phyloP scores from a whole-genome alignment of 1,140 invertebrate species.

The Druon quercuslanigerum region DNA sequence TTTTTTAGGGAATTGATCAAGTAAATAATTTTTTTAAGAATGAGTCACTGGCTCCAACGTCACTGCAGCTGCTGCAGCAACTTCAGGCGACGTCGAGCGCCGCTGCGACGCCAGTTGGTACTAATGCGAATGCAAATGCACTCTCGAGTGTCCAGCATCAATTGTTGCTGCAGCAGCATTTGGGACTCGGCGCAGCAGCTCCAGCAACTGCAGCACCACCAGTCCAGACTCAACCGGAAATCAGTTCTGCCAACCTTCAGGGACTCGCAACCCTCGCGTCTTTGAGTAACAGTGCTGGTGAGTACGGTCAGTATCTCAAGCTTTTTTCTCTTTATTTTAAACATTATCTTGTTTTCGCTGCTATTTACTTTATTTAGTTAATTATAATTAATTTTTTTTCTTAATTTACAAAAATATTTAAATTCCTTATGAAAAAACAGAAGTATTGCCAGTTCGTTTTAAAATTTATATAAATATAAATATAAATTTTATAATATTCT shows the following conservation, averaged over 20 bases:
- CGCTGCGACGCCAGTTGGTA: constrained; percentile 68
- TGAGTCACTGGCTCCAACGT: constrained; percentile 80
- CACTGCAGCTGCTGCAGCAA: constrained; percentile 85
- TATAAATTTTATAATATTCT: too few relatives aligned
- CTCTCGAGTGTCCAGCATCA: constrained; percentile 74
- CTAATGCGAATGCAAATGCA: constrained; percentile 64
- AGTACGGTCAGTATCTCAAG: constrained; percentile 70
- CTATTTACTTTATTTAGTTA: constrained; percentile 16
- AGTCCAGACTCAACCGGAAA: constrained; percentile 72
- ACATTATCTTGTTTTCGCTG: constrained; percentile 4
- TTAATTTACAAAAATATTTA: too few relatives aligned
- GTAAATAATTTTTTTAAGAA: constrained; percentile 69
- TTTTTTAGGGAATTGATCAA: constrained; percentile 52
- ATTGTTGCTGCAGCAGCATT: constrained; percentile 82
- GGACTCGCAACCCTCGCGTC: constrained; percentile 79
- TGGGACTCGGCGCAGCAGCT: constrained; percentile 76
- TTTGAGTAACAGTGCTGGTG: constrained; percentile 68
- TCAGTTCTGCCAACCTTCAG: constrained; percentile 79
- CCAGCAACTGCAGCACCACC: constrained; percentile 65
- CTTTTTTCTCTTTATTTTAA: constrained; percentile 43
- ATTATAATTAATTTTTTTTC: too few relatives aligned
- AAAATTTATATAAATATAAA: too few relatives aligned
- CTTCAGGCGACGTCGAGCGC: constrained; percentile 82
- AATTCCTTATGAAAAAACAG: too few relatives aligned
- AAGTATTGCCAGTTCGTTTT: too few relatives aligned